Evolutionary conservation across 2,797 vertebrate species (phyloP).

Genomic region (Scleropages formosus): DNA sequence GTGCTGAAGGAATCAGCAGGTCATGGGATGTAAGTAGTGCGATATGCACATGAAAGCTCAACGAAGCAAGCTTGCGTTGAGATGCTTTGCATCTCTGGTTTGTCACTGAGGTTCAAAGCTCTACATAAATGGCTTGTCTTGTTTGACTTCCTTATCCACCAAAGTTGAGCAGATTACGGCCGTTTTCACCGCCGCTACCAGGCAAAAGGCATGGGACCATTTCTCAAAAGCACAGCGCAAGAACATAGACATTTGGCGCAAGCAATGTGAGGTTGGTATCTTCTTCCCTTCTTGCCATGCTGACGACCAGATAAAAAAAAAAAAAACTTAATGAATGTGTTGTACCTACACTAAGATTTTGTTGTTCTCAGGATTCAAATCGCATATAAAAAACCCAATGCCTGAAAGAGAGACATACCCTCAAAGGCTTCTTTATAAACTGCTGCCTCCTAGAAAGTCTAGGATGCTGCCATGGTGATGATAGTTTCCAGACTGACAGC

Average conservation of each 20-base stretch:
- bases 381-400: too few relatives aligned
- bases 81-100: conserved; percentile 76
- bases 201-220: conserved; percentile 99
- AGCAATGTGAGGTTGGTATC: conserved; percentile 97
- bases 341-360: too few relatives aligned
- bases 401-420: neutral
- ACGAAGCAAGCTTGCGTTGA: conserved; percentile 24
- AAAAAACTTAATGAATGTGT: too few relatives aligned
- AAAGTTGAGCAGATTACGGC: conserved; percentile 99
- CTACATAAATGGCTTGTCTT: conserved; percentile 98
- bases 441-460: conserved; percentile 1
- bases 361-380: too few relatives aligned
- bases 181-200: conserved; percentile 96
- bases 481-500: conserved; percentile 57
- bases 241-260: conserved; percentile 99
- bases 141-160: conserved; percentile 93
- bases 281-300: conserved; percentile 68
- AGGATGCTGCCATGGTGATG: conserved; percentile 60
- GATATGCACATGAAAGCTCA: conserved; percentile 59
- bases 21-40: conserved; percentile 85
- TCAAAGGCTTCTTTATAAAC: neutral
- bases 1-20: conserved; percentile 80
- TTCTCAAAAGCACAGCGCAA: conserved; percentile 99
- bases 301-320: conserved; percentile 43
- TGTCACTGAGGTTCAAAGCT: conserved; percentile 68